Conservation (phyloP, 2,113 vertebrate genomes). For the Triplophysa tibetana region DNA sequence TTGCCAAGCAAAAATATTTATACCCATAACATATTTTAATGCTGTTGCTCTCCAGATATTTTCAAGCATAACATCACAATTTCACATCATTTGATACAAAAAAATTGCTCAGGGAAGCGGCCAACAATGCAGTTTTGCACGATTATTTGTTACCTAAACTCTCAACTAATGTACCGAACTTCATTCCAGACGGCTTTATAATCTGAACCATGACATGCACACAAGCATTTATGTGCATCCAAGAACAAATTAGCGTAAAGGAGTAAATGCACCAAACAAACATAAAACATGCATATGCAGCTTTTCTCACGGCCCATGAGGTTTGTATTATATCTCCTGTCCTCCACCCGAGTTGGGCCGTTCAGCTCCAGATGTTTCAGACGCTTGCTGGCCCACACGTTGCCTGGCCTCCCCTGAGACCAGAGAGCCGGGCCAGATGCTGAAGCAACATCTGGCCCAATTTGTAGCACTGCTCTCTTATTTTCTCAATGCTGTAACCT, state of each 20-base stretch:
- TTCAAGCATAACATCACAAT: background rate
- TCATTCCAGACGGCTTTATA: conserved; percentile 19
- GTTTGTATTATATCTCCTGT: conserved; percentile 45
- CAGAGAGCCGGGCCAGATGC: background rate
- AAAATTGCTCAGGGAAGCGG: background rate
- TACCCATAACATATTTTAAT: background rate
- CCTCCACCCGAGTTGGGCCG: background rate
- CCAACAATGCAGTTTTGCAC: conserved; percentile 7
- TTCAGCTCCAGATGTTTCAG: conserved; percentile 52
- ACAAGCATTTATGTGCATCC: background rate
- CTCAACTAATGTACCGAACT: conserved; percentile 17
- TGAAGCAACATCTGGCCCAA: conserved; percentile 40
- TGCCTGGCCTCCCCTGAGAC: conserved; percentile 28
- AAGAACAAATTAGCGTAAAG: background rate
- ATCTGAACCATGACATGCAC: conserved; percentile 7
- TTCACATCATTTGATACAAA: background rate
- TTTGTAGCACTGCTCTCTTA: conserved; percentile 5
- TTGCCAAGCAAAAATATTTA: background rate
- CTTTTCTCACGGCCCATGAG: conserved; percentile 46
- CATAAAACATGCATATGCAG: background rate
- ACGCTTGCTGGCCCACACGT: conserved; percentile 42
- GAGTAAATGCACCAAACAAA: background rate
- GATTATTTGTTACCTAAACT: conserved; percentile 26
- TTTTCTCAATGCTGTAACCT: conserved; percentile 20
- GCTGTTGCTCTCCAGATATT: background rate